Percentiles rank a stretch among this genome's conserved stretches.
Conservation (phyloP, 1,140 invertebrate genomes). For the Rhagoletis pomonella region DNA sequence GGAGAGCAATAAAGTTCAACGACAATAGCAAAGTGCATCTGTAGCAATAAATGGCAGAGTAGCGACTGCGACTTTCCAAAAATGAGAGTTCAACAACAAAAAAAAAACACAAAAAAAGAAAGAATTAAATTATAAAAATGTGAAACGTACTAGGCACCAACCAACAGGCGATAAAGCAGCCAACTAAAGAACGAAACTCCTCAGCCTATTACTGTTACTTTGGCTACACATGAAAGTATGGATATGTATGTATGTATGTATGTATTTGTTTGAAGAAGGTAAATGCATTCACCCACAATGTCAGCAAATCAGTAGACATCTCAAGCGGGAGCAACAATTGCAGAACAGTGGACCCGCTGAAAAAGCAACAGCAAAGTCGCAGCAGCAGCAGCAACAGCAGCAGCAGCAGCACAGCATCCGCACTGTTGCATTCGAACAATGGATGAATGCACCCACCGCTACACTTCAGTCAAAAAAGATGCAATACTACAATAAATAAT, state of each 20-base stretch:
- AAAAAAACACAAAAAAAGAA: background rate
- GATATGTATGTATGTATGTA: no score
- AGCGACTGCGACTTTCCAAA: slow-evolving; percentile 37
- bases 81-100: background rate
- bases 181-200: background rate
- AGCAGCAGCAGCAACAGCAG: background rate
- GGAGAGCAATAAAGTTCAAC: slow-evolving; percentile 4
- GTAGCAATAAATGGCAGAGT: background rate
- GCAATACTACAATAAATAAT: background rate
- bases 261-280: no score
- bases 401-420: slow-evolving; percentile 2
- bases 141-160: background rate
- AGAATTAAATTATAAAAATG: background rate
- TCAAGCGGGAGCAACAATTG: slow-evolving; percentile 29
- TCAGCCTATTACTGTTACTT: background rate
- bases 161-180: background rate
- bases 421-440: slow-evolving; percentile 37
- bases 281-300: slow-evolving; percentile 1
- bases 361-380: no score
- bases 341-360: slow-evolving; percentile 9
- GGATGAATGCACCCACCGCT: slow-evolving; percentile 49
- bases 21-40: slow-evolving; percentile 5
- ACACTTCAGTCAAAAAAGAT: slow-evolving; percentile 8
- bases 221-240: background rate
- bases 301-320: background rate